Base-by-base conservation (phyloP, 2,113 vertebrate genomes). In the Percina caprodes region DNA sequence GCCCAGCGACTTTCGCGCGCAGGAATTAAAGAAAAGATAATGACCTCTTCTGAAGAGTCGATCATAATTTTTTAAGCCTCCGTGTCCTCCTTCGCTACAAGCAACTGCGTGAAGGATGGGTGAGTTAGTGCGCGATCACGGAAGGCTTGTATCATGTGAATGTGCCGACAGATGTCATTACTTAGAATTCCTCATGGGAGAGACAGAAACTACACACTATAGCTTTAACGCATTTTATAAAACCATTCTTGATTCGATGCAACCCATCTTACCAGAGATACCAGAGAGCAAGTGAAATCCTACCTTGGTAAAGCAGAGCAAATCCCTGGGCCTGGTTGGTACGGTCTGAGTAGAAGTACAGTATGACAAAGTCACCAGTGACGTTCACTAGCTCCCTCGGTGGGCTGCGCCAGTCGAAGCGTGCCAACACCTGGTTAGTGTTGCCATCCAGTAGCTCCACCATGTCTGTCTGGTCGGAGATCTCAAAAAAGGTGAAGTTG, bases 311-410 rank as follows among this genome's bases (percentile, higher is more conserved):
- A 8, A 96, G 91, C 89, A 98, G 93, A 79, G 97, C 96, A 77
- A 99, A 99, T 24, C 98, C 98, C 66, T 98, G 97, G 48, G 97
- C 97, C 82, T 98, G 96, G 90, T 97, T 99, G 84, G 96, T 96
- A 35, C 97, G 95, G 88, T 99, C 98, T 0, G 98, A 99, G 95
- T 96, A 99, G 91, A 99, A 99, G 93, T 99, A 99, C 52, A 99
- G 88, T 33, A 99, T 97, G 48, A 97, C 96, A 48, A 96, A 99
- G 91, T 99, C 97, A 33, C 95, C 82, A 0, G 97, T 98, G 94
- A 99, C 33, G 85, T 99, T 99, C 8, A 99, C 92, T 51, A 95
- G 91, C 56, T 93, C 88, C n/a, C 96, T 94, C 0, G 97, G 97
- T 0, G 92, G 95, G 87, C 95, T 97, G 70, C 97, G 96, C 76